These are phyloP conservation scores for Strigamia crassipes DNA, from an alignment of 2,888 invertebrate genomes.

Conservation along the genomic window DNA sequence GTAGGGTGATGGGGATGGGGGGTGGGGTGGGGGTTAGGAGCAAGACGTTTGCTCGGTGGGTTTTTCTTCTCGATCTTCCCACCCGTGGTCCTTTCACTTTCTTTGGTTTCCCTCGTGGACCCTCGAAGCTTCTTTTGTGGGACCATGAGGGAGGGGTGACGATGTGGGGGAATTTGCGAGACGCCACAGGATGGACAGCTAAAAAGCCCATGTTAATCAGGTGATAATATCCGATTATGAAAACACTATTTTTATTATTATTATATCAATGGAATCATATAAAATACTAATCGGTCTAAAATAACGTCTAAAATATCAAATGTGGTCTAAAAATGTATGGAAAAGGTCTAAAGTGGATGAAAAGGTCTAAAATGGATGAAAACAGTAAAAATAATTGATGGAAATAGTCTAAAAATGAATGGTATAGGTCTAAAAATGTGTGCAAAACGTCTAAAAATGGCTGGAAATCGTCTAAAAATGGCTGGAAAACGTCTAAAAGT, in stretches of 20 bases:
- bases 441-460: not conserved
- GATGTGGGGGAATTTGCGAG: constrained; percentile 28
- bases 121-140: constrained; percentile 40
- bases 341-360: not conserved
- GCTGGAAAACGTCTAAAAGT: not conserved
- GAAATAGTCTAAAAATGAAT: too few relatives aligned
- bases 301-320: not conserved
- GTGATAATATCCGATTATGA: constrained; percentile 40
- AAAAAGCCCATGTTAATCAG: constrained; percentile 35
- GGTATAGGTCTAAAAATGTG: too few relatives aligned
- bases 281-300: not conserved
- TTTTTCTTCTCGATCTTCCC: constrained; percentile 18
- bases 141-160: not conserved
- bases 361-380: not conserved
- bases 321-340: not conserved
- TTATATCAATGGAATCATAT: not conserved
- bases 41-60: constrained; percentile 36
- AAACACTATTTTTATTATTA: constrained; percentile 7
- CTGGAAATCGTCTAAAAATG: not conserved
- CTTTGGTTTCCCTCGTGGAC: constrained; percentile 42
- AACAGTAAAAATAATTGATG: not conserved
- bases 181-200: constrained; percentile 35
- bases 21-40: not conserved
- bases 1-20: not conserved
- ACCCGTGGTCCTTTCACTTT: constrained; percentile 42